Percentiles rank a stretch among this genome's conserved stretches.
phyloP scores from a whole-genome alignment of 2,797 vertebrate genomes.

The Lates japonicus region DNA sequence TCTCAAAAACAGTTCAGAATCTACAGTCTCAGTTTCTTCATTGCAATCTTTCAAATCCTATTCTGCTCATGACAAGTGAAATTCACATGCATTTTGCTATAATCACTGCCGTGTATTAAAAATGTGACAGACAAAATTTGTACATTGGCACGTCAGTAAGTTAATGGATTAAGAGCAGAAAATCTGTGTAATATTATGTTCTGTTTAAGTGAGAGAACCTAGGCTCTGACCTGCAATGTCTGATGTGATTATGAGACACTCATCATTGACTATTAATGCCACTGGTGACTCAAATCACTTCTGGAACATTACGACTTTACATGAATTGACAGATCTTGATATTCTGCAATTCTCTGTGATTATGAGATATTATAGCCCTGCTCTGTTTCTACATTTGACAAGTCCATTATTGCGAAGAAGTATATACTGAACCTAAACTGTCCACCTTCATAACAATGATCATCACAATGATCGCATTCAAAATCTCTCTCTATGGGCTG shows the following conservation, averaged over 20 bases:
- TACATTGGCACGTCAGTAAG: background rate
- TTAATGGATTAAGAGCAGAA: slow-evolving; percentile 35
- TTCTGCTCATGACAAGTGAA: slow-evolving; percentile 5
- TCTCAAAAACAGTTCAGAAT: background rate
- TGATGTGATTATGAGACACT: slow-evolving; percentile 25
- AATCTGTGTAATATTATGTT: slow-evolving; percentile 28
- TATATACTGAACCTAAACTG: slow-evolving; percentile 13
- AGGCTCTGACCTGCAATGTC: slow-evolving; percentile 38
- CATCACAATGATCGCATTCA: too few relatives aligned
- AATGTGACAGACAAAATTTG: slow-evolving; percentile 34
- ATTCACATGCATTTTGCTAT: background rate
- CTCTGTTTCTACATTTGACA: slow-evolving; percentile 20
- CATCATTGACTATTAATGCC: slow-evolving; percentile 36
- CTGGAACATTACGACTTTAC: slow-evolving; percentile 23
- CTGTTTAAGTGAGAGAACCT: slow-evolving; percentile 15
- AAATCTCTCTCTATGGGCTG: background rate
- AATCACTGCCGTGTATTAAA: slow-evolving; percentile 19
- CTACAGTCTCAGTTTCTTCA: background rate
- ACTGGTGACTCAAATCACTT: slow-evolving; percentile 20
- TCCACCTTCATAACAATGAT: slow-evolving; percentile 9
- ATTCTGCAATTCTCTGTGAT: slow-evolving; percentile 23
- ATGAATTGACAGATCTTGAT: slow-evolving; percentile 11
- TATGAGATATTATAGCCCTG: background rate
- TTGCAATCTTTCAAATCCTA: slow-evolving; percentile 7
- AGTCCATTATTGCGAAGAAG: slow-evolving; percentile 19